These are phyloP conservation scores for Phthorimaea operculella DNA, from an alignment of 1,140 invertebrate species.

Conservation along the genomic window DNA sequence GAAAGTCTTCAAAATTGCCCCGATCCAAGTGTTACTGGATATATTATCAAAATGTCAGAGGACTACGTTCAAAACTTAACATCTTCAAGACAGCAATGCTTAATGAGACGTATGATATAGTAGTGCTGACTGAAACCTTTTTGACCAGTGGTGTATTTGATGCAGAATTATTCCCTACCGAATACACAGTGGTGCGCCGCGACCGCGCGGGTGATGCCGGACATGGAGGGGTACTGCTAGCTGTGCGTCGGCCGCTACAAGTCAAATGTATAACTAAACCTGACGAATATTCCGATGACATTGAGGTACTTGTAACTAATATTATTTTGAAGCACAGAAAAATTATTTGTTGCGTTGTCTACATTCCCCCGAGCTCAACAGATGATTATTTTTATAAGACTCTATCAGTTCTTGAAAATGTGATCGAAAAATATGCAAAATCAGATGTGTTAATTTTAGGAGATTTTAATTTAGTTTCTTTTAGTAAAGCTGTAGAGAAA, in stretches of 20 bases:
- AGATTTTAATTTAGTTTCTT: background rate
- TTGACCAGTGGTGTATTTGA: background rate
- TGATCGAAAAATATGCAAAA: background rate
- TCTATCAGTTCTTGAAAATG: background rate
- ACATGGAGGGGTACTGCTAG: slow-evolving; percentile 3
- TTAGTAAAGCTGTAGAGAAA: background rate
- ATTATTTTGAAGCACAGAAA: background rate
- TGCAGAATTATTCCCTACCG: slow-evolving; percentile 7
- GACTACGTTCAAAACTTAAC: slow-evolving; percentile 4
- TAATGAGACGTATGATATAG: background rate
- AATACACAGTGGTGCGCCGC: slow-evolving; percentile 4
- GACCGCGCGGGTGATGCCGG: slow-evolving; percentile 3
- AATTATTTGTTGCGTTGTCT: background rate
- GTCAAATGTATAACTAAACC: background rate
- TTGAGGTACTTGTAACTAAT: background rate
- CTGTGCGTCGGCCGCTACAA: background rate
- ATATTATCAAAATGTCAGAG: slow-evolving; percentile 7
- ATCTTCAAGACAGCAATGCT: background rate
- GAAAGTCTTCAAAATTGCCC: background rate
- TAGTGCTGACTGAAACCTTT: slow-evolving; percentile 7
- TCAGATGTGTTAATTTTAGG: background rate
- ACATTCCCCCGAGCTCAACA: background rate
- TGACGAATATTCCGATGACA: background rate
- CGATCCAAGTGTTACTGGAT: too few species aligned
- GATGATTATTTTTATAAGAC: background rate